phyloP scores from a whole-genome alignment of 2,888 invertebrate genomes.

The Andricus quercusramuli region DNA sequence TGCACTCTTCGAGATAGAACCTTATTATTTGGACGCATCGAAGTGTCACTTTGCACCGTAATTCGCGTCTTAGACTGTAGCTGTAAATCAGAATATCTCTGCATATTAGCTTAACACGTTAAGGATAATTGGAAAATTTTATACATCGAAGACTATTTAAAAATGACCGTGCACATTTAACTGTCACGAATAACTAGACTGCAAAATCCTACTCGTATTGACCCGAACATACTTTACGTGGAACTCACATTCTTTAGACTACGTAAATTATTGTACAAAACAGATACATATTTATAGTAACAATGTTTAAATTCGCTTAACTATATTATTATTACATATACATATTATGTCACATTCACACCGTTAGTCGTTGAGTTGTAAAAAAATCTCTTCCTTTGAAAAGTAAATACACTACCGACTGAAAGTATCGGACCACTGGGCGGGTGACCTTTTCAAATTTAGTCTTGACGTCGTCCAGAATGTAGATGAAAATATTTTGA shows the following conservation, averaged over 20 bases:
- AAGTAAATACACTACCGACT: constrained; percentile 8
- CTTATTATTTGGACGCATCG: too few species aligned
- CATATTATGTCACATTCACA: constrained; percentile 71
- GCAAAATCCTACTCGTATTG: constrained; percentile 38
- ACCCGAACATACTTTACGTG: constrained; percentile 36
- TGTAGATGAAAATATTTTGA: too few species aligned
- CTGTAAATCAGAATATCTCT: constrained; percentile 1
- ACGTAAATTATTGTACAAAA: constrained; percentile 72
- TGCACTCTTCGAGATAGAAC: too few species aligned
- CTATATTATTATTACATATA: constrained; percentile 68
- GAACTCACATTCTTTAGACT: constrained; percentile 10
- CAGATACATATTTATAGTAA: constrained; percentile 74
- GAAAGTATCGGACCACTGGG: too few species aligned
- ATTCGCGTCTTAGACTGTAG: background rate
- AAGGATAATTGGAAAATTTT: background rate
- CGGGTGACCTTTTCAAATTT: too few species aligned
- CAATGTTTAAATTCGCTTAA: constrained; percentile 72
- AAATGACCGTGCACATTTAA: constrained; percentile 8
- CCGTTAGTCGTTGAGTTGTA: constrained; percentile 59
- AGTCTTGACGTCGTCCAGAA: too few species aligned
- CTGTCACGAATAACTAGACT: constrained; percentile 28
- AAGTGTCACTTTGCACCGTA: constrained; percentile 1
- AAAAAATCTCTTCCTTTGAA: constrained; percentile 44
- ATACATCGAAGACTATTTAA: constrained; percentile 35
- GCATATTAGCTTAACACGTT: background rate